phyloP scores from a whole-genome alignment of 2,888 invertebrate species.

The Silvanus unidentatus region DNA sequence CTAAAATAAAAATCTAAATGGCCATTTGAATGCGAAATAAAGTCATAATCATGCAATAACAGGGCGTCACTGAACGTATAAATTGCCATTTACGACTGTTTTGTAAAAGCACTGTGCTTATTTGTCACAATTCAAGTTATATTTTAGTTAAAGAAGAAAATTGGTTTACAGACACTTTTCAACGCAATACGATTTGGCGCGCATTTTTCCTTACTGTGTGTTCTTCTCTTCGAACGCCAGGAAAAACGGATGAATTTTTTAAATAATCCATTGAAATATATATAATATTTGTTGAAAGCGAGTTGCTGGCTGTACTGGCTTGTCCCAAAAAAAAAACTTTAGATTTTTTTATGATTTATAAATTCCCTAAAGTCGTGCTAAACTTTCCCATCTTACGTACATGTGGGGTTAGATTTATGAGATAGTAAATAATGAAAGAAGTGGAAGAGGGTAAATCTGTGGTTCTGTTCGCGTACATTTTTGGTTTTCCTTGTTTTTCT shows the following conservation, averaged over 20 bases:
- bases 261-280: background rate
- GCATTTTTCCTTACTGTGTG: no score
- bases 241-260: conserved; percentile 1
- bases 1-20: no score
- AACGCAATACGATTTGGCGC: no score
- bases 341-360: conserved; percentile 35
- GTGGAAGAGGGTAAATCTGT: conserved; percentile 27
- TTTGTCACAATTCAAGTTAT: no score
- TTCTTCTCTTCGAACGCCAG: background rate
- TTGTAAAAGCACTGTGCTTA: no score
- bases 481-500: conserved; percentile 8
- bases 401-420: conserved; percentile 38
- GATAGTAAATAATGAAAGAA: conserved; percentile 38
- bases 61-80: no score
- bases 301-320: no score
- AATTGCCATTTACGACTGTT: no score
- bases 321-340: conserved; percentile 2
- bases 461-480: conserved; percentile 20
- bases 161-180: no score
- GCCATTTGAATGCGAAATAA: no score
- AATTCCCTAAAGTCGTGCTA: conserved; percentile 32
- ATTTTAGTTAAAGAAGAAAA: no score
- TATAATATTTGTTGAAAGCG: conserved; percentile 1
- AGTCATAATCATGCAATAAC: no score
- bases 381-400: conserved; percentile 37